A percentile compares a stretch with the other conserved stretches of the same genome.
These are phyloP conservation scores for Semotilus atromaculatus DNA, from an alignment of 2,797 vertebrate species.

Conservation along the genomic window DNA sequence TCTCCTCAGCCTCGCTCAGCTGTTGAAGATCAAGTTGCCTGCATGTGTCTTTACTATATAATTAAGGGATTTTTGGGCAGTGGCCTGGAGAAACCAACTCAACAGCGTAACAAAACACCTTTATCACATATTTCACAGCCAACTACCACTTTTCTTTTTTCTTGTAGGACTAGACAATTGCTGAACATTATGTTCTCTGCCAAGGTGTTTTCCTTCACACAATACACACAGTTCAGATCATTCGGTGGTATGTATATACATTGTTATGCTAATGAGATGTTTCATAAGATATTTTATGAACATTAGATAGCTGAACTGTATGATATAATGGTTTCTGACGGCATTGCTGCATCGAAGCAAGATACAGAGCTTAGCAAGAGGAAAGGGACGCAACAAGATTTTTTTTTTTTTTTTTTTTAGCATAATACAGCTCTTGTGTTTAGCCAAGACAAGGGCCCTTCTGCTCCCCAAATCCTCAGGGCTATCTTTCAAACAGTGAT, in stretches of 20 bases:
- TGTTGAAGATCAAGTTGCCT: conserved; percentile 72
- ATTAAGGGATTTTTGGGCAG: conserved; percentile 76
- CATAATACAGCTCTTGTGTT: conserved; percentile 95
- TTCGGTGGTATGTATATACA: not conserved
- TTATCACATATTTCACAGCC: conserved; percentile 52
- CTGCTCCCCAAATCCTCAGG: conserved; percentile 85
- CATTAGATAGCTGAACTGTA: conserved; percentile 21
- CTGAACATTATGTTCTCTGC: conserved; percentile 6
- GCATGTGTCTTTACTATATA: conserved; percentile 81
- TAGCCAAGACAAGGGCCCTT: conserved; percentile 73
- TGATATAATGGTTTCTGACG: conserved; percentile 75
- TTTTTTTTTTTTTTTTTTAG: conserved; percentile 72
- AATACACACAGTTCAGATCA: not conserved
- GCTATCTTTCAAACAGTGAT: conserved; percentile 98
- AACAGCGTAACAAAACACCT: conserved; percentile 52
- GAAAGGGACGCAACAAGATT: conserved; percentile 63
- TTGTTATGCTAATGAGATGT: conserved; percentile 34
- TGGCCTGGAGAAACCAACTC: conserved; percentile 70
- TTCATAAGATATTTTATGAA: not conserved
- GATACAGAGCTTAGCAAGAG: conserved; percentile 72
- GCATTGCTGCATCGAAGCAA: conserved; percentile 62
- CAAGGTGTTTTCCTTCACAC: not conserved
- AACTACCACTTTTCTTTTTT: conserved; percentile 18
- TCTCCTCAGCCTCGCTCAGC: conserved; percentile 69
- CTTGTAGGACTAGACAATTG: conserved; percentile 37